phyloP scores from a whole-genome alignment of 1,140 invertebrate genomes.

The Drosophila arawakana region DNA sequence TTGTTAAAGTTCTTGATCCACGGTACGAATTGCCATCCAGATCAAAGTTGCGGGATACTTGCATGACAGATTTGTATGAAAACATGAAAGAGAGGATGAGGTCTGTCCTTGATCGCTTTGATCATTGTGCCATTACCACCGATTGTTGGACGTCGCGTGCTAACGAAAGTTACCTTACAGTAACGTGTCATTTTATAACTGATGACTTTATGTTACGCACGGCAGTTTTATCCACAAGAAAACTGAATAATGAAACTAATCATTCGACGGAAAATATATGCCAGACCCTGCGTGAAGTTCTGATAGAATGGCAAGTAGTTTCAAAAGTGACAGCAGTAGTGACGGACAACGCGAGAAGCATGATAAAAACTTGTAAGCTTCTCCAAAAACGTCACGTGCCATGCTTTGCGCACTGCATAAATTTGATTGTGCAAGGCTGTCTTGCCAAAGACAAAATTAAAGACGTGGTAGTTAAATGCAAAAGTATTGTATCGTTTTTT shows the following conservation, averaged over 20 bases:
- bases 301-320: neutral
- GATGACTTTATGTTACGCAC: neutral
- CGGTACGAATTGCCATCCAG: neutral
- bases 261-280: neutral
- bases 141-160: neutral
- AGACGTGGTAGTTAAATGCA: no score
- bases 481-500: no score
- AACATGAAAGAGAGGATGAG: neutral
- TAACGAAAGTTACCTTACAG: slow-evolving; percentile 3
- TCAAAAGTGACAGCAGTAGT: neutral
- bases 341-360: slow-evolving; percentile 9
- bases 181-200: slow-evolving; percentile 1
- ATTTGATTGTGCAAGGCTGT: no score
- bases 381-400: slow-evolving; percentile 11
- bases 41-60: neutral
- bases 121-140: neutral
- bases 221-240: neutral
- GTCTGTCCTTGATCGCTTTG: neutral
- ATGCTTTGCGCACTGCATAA: slow-evolving; percentile 18
- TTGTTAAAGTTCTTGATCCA: neutral
- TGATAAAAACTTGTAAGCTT: slow-evolving; percentile 13
- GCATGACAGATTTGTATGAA: neutral
- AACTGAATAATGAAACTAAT: neutral
- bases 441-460: no score
- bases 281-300: neutral